These are phyloP conservation scores for Volucella inanis DNA, from an alignment of 2,888 invertebrate genomes.

Conservation along the genomic window DNA sequence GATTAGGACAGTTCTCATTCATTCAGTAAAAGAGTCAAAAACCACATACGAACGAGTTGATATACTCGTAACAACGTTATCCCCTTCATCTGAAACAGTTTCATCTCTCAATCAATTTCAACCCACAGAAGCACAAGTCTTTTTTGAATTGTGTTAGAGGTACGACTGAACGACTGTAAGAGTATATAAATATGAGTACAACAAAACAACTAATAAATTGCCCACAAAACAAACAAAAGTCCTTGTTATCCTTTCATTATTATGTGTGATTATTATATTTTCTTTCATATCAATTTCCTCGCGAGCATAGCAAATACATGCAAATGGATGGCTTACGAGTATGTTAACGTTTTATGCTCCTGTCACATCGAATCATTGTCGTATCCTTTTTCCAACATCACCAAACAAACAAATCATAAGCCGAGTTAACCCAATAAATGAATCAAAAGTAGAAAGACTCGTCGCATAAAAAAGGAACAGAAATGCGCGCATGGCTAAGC, in stretches of 20 bases:
- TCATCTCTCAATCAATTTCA: slow-evolving; percentile 61
- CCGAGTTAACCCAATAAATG: slow-evolving; percentile 55
- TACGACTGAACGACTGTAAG: too few relatives aligned
- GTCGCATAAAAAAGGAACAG: slow-evolving; percentile 71
- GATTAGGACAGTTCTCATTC: too few relatives aligned
- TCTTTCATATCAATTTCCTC: slow-evolving; percentile 62
- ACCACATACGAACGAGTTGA: too few relatives aligned
- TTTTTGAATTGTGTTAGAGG: neutral
- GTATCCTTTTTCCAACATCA: neutral
- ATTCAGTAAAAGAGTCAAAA: too few relatives aligned
- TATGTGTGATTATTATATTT: slow-evolving; percentile 48
- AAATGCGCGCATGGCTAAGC: slow-evolving; percentile 78
- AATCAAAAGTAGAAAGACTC: slow-evolving; percentile 37
- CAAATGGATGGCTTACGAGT: slow-evolving; percentile 45
- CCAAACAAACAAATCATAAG: slow-evolving; percentile 27
- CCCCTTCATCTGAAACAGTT: slow-evolving; percentile 7
- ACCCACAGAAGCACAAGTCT: slow-evolving; percentile 3
- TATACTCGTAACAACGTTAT: too few relatives aligned
- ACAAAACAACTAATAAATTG: slow-evolving; percentile 66
- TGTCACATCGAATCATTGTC: slow-evolving; percentile 68
- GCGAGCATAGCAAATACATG: slow-evolving; percentile 53
- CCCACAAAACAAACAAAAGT: slow-evolving; percentile 70
- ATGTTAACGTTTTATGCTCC: slow-evolving; percentile 41
- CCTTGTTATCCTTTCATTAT: slow-evolving; percentile 55
- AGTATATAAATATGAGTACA: neutral